Percentiles rank a stretch among this genome's conserved stretches.
These are phyloP conservation scores for Alca torda DNA, from an alignment of 2,797 vertebrate species.

Conservation along the genomic window DNA sequence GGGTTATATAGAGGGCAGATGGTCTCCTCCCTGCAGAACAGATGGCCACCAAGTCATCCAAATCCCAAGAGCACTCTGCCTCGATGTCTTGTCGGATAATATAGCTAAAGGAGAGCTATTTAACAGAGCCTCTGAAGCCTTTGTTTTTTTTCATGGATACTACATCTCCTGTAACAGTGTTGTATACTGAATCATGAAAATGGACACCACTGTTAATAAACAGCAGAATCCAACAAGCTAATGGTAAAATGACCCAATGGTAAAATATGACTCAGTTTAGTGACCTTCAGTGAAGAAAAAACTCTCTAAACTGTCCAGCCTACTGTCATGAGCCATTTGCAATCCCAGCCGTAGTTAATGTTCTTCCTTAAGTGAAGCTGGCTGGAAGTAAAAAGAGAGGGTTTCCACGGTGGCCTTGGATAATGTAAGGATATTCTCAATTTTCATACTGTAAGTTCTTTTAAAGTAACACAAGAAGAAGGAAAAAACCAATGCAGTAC, in stretches of 20 bases:
- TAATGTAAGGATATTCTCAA: background rate
- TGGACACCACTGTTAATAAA: background rate
- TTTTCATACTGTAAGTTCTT: background rate
- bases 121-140: background rate
- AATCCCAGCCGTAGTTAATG: background rate
- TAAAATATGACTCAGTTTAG: background rate
- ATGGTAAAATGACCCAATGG: background rate
- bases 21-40: constrained; percentile 17
- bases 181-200: background rate
- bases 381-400: background rate
- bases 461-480: background rate
- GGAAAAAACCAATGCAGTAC: background rate
- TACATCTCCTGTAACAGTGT: background rate
- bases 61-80: background rate
- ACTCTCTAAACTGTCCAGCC: background rate
- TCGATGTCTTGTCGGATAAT: background rate
- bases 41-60: constrained; percentile 34
- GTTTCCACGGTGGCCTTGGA: background rate
- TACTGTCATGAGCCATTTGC: background rate
- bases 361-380: background rate
- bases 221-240: background rate
- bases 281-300: background rate
- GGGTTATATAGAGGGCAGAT: constrained; percentile 1
- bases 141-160: background rate
- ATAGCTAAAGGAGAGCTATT: background rate